These are phyloP conservation scores for Elysia chlorotica DNA, from an alignment of 1,140 invertebrate species.

Conservation along the genomic window DNA sequence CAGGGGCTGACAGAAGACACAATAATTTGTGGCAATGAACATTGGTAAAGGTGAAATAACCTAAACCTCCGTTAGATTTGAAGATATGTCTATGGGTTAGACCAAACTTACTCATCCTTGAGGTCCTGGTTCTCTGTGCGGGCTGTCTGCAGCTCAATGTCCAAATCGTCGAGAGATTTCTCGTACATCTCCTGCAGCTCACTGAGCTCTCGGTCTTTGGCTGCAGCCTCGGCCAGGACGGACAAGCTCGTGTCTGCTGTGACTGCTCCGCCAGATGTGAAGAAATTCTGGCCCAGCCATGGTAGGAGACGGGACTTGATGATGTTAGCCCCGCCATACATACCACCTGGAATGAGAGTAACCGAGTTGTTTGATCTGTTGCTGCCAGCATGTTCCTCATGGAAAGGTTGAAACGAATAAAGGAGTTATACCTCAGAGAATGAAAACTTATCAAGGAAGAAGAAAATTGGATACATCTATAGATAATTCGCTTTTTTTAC, in stretches of 20 bases:
- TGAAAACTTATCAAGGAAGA: too few species aligned
- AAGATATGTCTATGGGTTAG: too few species aligned
- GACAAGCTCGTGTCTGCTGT: constrained; percentile 51
- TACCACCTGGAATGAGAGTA: constrained; percentile 50
- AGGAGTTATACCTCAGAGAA: too few species aligned
- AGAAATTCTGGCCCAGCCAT: constrained; percentile 56
- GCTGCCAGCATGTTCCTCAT: too few species aligned
- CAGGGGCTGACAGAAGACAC: too few species aligned
- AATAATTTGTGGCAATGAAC: too few species aligned
- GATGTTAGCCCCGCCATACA: constrained; percentile 58
- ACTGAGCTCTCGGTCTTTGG: constrained; percentile 55
- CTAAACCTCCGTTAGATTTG: too few species aligned
- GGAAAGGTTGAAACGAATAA: too few species aligned
- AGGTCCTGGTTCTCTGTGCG: constrained; percentile 53
- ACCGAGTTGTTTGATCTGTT: too few species aligned
- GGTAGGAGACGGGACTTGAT: constrained; percentile 59
- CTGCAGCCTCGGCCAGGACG: constrained; percentile 48
- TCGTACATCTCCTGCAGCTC: constrained; percentile 59
- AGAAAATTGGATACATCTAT: too few species aligned
- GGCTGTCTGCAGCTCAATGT: constrained; percentile 47
- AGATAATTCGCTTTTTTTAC: too few species aligned
- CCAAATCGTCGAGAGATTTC: constrained; percentile 50
- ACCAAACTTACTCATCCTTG: constrained; percentile 59
- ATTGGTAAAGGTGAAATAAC: too few species aligned
- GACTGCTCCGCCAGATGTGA: constrained; percentile 48